Evolutionary conservation across 1,140 invertebrate species (phyloP), one percentile per base, ranked within the genome.

Genomic region (Diprion similis): DNA sequence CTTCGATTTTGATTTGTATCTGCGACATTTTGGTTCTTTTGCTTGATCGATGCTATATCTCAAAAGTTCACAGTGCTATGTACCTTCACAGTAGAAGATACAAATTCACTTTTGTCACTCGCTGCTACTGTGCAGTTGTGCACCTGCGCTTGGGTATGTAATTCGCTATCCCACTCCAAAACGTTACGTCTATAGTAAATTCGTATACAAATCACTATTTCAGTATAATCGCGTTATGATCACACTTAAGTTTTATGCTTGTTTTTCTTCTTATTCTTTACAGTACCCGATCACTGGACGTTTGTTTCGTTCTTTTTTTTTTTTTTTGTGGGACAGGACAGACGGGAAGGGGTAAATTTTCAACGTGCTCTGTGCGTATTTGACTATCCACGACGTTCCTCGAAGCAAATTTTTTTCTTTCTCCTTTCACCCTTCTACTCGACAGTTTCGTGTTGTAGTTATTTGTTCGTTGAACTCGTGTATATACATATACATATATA

Each of bases 1-100:
- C 79, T 65, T 84, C 80, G 17, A 82, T 75, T 77, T 82, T 82
- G 77, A 84, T 82, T 17, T 78, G 81, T 72, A 82, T 81, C 51
- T 78, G 80, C 24, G 85, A 79, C 81, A 83, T 73, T 11, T 11
- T 37, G 24, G 24, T 37, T 37, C 24, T 1, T 59, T 59, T 13
- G n/a, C 51, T 59, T 59, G 51, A 59, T 17, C 11, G n/a, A 15
- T 59, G 51, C 9, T 59, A 59, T 59, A 59, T 15, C 51, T 59
- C n/a, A 13, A 59, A 59, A 17, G 11, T 17, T 17, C 51, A 17
- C 51, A 59, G 51, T 59, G 51, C 51, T 59, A 59, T 59, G 51
- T 59, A 59, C n/a, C 51, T 59, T 59, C 51, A 9, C 24, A 59
- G 51, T 15, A 0, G 51, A 59, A 59, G 51, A 59, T 59, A 59